Evolutionary conservation across 2,113 vertebrate species (phyloP).

Genomic region (Oxygymnocypris stewartii): DNA sequence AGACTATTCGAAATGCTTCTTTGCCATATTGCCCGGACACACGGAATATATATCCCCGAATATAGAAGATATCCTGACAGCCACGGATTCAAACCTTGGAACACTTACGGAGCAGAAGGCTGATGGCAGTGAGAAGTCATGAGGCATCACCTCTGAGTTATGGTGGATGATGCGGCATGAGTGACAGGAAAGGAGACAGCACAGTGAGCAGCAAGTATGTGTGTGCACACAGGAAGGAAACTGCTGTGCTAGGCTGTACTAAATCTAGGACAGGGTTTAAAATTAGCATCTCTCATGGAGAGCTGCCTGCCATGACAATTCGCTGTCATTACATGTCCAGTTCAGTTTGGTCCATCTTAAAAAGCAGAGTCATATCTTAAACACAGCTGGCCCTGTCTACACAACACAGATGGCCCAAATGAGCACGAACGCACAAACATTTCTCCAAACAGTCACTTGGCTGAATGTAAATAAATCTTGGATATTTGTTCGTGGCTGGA

Average conservation of each 20-base stretch:
- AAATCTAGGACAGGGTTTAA: constrained; percentile 69
- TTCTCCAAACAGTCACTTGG: constrained; percentile 24
- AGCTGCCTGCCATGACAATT: constrained; percentile 38
- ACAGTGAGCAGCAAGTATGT: constrained; percentile 55
- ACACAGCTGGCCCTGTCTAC: constrained; percentile 21
- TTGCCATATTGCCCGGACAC: not conserved
- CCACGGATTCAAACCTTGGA: constrained; percentile 49
- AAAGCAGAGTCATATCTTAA: constrained; percentile 28
- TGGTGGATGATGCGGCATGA: constrained; percentile 72
- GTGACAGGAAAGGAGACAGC: constrained; percentile 72
- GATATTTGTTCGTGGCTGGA: not conserved
- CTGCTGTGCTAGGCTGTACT: constrained; percentile 67
- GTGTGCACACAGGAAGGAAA: constrained; percentile 62
- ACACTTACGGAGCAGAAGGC: constrained; percentile 78
- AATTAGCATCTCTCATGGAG: constrained; percentile 64
- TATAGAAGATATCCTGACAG: constrained; percentile 10
- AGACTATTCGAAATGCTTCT: not conserved
- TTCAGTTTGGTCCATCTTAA: constrained; percentile 42
- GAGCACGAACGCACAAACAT: constrained; percentile 36
- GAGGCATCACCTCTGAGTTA: constrained; percentile 71
- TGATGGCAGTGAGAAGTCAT: constrained; percentile 77
- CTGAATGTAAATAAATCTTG: constrained; percentile 13
- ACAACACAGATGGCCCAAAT: constrained; percentile 47
- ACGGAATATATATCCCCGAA: not conserved
- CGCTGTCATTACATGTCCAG: constrained; percentile 43